Evolutionary conservation across 2,888 invertebrate genomes (phyloP).

Genomic region (Orchesellides sinensis): DNA sequence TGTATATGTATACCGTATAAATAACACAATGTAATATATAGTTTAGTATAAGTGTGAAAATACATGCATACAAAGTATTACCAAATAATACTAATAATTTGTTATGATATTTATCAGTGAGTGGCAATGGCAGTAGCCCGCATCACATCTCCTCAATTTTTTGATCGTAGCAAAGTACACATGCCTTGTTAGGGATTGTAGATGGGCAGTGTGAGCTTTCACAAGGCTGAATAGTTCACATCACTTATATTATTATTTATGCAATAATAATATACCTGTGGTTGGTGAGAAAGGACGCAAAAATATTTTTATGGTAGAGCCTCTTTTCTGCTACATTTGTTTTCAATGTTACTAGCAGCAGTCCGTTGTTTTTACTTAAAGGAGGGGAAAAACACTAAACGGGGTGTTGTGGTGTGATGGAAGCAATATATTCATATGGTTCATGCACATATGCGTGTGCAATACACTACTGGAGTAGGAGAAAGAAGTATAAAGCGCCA

Average conservation of each 20-base stretch:
- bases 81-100: background rate
- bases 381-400: background rate
- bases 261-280: background rate
- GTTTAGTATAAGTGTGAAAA: too few relatives aligned
- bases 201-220: constrained; percentile 32
- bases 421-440: background rate
- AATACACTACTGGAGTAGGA: background rate
- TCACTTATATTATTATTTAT: constrained; percentile 36
- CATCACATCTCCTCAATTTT: constrained; percentile 32
- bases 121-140: constrained; percentile 42
- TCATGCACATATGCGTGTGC: background rate
- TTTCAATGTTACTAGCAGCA: background rate
- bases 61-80: background rate
- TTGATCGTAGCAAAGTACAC: constrained; percentile 28
- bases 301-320: background rate
- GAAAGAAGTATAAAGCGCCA: constrained; percentile 15
- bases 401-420: background rate
- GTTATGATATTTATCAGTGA: constrained; percentile 15
- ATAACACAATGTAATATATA: too few relatives aligned
- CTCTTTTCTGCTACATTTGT: background rate
- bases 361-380: background rate
- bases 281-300: too few relatives aligned
- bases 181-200: constrained; percentile 16
- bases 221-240: background rate
- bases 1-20: background rate